Conservation (phyloP, 1,140 invertebrate species). For the Achatina immaculata region DNA sequence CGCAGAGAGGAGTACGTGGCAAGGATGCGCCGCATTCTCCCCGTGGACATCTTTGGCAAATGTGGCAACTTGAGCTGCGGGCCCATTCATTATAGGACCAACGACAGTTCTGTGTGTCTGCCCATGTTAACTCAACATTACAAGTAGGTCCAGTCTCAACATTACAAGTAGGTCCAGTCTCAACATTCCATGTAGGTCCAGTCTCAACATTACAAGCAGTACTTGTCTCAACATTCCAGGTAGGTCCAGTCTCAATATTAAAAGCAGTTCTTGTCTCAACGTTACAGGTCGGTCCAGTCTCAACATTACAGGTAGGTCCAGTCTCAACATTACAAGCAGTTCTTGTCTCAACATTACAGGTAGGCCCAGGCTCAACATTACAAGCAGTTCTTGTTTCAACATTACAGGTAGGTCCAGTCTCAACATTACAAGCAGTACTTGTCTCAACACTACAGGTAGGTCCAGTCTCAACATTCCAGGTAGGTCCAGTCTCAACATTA, state of each 20-base stretch:
- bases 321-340: neutral
- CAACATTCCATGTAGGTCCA: constrained; percentile 15
- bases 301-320: constrained; percentile 3
- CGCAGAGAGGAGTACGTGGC: constrained; percentile 23
- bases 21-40: neutral
- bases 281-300: neutral
- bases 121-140: constrained; percentile 20
- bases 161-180: constrained; percentile 20
- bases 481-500: neutral
- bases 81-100: neutral
- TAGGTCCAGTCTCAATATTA: neutral
- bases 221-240: neutral
- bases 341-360: neutral
- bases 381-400: neutral
- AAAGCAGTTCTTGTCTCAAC: neutral
- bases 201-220: constrained; percentile 12
- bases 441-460: constrained; percentile 1
- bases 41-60: constrained; percentile 16
- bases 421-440: neutral
- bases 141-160: constrained; percentile 7
- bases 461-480: neutral
- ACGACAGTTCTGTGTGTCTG: constrained; percentile 4
- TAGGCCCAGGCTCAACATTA: neutral
- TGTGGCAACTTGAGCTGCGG: constrained; percentile 28
- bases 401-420: constrained; percentile 4